phyloP scores from a whole-genome alignment of 2,888 invertebrate species.

The Calliphora vomitoria region DNA sequence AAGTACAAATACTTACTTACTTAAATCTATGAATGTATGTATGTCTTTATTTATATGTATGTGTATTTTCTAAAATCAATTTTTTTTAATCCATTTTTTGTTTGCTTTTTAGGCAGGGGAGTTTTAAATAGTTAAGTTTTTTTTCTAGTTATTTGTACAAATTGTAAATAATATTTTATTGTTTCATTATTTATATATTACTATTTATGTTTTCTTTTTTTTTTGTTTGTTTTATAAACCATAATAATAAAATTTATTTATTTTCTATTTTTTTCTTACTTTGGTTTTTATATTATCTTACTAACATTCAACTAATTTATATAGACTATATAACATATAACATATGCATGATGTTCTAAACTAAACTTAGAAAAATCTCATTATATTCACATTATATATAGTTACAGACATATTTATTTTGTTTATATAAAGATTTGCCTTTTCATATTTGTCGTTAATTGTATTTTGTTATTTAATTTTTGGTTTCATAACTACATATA shows the following conservation, averaged over 20 bases:
- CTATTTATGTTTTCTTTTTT: background rate
- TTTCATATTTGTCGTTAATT: background rate
- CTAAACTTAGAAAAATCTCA: slow-evolving; percentile 25
- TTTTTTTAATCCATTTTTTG: slow-evolving; percentile 11
- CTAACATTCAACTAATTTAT: slow-evolving; percentile 59
- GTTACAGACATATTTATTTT: background rate
- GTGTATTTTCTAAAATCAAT: slow-evolving; percentile 10
- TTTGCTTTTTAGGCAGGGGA: background rate
- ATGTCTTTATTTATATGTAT: background rate
- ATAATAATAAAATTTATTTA: slow-evolving; percentile 55
- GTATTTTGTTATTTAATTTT: background rate
- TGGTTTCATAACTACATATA: background rate
- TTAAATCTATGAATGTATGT: slow-evolving; percentile 14
- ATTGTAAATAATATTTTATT: slow-evolving; percentile 45
- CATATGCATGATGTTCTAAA: slow-evolving; percentile 41
- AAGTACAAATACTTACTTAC: slow-evolving; percentile 37
- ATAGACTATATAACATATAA: slow-evolving; percentile 67
- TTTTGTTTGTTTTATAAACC: slow-evolving; percentile 38
- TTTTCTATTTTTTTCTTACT: slow-evolving; percentile 12
- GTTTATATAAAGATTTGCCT: slow-evolving; percentile 6
- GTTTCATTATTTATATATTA: background rate
- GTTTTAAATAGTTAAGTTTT: background rate
- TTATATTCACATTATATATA: slow-evolving; percentile 38
- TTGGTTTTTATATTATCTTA: background rate
- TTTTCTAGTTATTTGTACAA: slow-evolving; percentile 59